phyloP scores from a whole-genome alignment of 2,797 vertebrate genomes.

The Crenichthys baileyi region DNA sequence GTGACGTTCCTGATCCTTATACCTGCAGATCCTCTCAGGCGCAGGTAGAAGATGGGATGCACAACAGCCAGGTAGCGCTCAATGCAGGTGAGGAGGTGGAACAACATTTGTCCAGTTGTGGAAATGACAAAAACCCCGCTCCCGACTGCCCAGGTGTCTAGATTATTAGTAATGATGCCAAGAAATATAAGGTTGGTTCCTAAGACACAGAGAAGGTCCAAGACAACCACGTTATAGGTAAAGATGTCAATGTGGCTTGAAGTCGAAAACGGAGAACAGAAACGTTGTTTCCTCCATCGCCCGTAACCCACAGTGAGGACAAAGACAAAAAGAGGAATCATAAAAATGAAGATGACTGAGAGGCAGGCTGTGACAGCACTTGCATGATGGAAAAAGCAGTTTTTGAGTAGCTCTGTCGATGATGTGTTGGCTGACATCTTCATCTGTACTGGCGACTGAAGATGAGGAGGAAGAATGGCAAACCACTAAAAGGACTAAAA shows the following conservation, averaged over 20 bases:
- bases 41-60: conserved; percentile 31
- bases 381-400: not conserved
- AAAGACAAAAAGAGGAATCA: not conserved
- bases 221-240: not conserved
- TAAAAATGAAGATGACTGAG: not conserved
- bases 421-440: conserved; percentile 1
- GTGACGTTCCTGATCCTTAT: conserved; percentile 10
- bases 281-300: not conserved
- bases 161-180: not conserved
- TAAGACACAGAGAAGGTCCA: not conserved
- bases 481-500: not conserved
- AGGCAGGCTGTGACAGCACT: not conserved
- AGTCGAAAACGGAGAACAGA: not conserved
- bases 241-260: conserved; percentile 7
- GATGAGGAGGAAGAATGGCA: not conserved
- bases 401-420: rapidly evolving
- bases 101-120: not conserved
- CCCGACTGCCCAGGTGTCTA: not conserved
- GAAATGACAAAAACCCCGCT: not conserved
- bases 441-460: not conserved
- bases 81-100: conserved; percentile 36
- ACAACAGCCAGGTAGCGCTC: conserved; percentile 20
- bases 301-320: not conserved
- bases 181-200: not conserved
- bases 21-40: rapidly evolving